Evolutionary conservation across 1,140 invertebrate genomes (phyloP).

Genomic region (Drosophila equinoxialis): DNA sequence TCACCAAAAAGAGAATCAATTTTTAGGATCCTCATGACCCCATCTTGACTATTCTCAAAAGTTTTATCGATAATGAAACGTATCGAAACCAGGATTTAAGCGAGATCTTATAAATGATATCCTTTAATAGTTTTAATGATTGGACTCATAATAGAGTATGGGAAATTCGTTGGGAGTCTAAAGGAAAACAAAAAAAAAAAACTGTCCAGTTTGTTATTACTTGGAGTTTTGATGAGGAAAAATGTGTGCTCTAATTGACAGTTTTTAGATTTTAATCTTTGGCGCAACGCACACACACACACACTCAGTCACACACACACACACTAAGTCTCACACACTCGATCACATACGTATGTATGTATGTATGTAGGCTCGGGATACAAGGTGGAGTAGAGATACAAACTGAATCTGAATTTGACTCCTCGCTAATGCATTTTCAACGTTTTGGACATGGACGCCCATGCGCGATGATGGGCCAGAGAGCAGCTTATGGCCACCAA

Average conservation of each 20-base stretch:
- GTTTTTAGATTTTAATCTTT: conserved; percentile 81
- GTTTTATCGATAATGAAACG: too few relatives aligned
- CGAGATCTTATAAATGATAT: too few relatives aligned
- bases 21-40: neutral
- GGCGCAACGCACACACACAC: conserved; percentile 29
- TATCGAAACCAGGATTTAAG: too few relatives aligned
- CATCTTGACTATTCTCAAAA: too few relatives aligned
- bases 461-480: conserved; percentile 62
- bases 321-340: neutral
- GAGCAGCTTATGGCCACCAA: conserved; percentile 78
- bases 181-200: neutral
- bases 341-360: too few relatives aligned
- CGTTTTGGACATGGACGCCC: conserved; percentile 63
- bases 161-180: neutral
- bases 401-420: conserved; percentile 53
- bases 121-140: too few relatives aligned
- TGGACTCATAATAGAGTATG: neutral
- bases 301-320: neutral
- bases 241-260: conserved; percentile 81
- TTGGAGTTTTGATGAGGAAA: conserved; percentile 75
- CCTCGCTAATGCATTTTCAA: conserved; percentile 78
- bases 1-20: neutral
- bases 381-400: neutral
- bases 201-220: conserved; percentile 46
- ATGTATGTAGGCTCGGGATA: neutral